Conservation (phyloP, 2,797 vertebrate species). For the Bradypus variegatus region DNA sequence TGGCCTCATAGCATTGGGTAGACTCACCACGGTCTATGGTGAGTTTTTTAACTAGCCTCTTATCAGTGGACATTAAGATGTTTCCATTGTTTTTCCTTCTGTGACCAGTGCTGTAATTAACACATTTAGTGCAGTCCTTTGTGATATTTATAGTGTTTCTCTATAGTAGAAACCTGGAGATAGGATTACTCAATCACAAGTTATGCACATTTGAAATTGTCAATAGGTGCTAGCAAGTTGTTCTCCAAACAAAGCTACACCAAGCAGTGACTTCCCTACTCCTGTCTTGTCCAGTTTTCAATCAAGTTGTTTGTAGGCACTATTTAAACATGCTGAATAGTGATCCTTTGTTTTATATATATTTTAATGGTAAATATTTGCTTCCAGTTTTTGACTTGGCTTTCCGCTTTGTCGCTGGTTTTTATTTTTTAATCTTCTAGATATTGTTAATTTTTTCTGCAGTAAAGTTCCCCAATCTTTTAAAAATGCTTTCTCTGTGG, state of each 20-base stretch:
- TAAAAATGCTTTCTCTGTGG: neutral
- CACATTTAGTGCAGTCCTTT: neutral
- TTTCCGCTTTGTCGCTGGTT: neutral
- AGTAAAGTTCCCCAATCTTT: neutral
- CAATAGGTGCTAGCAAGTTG: neutral
- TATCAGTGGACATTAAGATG: neutral
- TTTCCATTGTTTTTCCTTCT: neutral
- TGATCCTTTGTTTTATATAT: neutral
- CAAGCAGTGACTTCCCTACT: neutral
- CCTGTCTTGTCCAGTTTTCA: neutral
- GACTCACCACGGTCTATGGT: neutral
- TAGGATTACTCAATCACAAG: neutral
- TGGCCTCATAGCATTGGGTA: neutral
- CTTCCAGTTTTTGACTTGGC: neutral
- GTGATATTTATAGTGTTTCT: neutral
- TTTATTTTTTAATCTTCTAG: slow-evolving; percentile 10
- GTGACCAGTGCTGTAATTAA: neutral
- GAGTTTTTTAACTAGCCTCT: neutral
- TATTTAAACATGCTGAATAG: neutral
- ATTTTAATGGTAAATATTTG: neutral
- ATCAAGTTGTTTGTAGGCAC: neutral
- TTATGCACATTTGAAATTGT: neutral
- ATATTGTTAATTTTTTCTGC: neutral
- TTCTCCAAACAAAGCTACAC: neutral
- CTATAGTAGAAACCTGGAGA: neutral